These are phyloP conservation scores for Cirrhinus molitorella DNA, from an alignment of 2,797 vertebrate genomes.

Conservation along the genomic window DNA sequence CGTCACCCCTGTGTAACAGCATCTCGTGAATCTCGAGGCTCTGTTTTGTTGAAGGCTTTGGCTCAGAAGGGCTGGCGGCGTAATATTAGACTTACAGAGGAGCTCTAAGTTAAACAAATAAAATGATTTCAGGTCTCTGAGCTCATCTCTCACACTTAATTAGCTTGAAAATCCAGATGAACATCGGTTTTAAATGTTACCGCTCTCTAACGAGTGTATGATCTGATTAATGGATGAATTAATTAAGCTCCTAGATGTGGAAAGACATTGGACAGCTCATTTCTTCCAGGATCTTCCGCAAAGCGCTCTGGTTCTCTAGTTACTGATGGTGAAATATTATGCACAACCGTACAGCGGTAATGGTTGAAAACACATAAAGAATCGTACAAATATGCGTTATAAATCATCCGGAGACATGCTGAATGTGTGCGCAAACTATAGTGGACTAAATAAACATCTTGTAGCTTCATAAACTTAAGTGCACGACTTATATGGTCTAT, in stretches of 20 bases:
- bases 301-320: not conserved
- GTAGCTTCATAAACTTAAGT: not conserved
- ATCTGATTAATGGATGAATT: slow-evolving; percentile 23
- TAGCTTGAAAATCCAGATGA: not conserved
- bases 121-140: not conserved
- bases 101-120: slow-evolving; percentile 15
- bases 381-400: not conserved
- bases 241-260: slow-evolving; percentile 16
- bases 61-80: not conserved
- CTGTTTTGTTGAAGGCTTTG: not conserved
- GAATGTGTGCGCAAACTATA: not conserved
- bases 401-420: not conserved
- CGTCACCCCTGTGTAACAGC: not conserved
- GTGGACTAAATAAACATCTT: not conserved
- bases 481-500: not conserved
- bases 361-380: not conserved
- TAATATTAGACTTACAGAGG: too few relatives aligned
- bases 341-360: not conserved
- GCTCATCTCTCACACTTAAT: not conserved
- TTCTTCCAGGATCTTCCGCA: not conserved
- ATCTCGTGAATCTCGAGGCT: not conserved
- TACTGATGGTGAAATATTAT: slow-evolving; percentile 11
- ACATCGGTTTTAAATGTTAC: slow-evolving; percentile 19
- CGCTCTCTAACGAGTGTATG: not conserved
- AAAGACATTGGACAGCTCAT: slow-evolving; percentile 16